Base-by-base conservation (phyloP, 1,140 invertebrate species). In the Lordiphosa mommai region DNA sequence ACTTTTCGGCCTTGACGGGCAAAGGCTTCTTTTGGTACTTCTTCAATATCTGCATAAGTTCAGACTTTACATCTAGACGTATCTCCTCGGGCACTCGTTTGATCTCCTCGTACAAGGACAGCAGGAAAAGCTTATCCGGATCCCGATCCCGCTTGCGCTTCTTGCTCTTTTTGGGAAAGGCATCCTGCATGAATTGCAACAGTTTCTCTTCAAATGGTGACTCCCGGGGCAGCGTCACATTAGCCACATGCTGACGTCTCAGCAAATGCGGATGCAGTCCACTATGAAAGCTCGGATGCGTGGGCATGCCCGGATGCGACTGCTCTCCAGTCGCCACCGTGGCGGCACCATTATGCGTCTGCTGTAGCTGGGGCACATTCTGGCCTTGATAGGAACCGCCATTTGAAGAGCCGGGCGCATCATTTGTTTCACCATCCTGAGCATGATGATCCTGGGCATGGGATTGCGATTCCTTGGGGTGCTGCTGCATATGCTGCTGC, bases 81-180 rank as follows among this genome's bases (percentile, higher is more conserved):
- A 87, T 86, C 16, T 88, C 86, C 40, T 88, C 86, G 0, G 86
- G 86, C 36, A 88, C 86, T 2, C 79, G 63, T 40, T 88, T 88
- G 12, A 88, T 87, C 53, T 88, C 86, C 9, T 88, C 86, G 32
- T 87, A 88, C 0, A 88, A 61, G 2, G 86, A 88, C 0, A 88
- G 56, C 0, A 88, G 51, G 30, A 88, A 88, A 0, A 88, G 64
- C 46, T 73, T 88, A 23, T 88, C 86, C 1, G 86, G 86, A 72
- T 88, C 86, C 1, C 86, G 74, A 7, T 27, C 23, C 10, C 74
- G 77, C 46, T 88, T 88, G 5, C 86, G 70, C 49, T 88, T 88
- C 76, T 87, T 88, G 55, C 73, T 86, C 16, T 77, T 88, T 12
- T 88, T 88, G n/a, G 86, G 86, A 57, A 88, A 88, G 9, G 86